Evolutionary conservation across 2,797 vertebrate genomes (phyloP).

Genomic region (Coreius guichenoti): DNA sequence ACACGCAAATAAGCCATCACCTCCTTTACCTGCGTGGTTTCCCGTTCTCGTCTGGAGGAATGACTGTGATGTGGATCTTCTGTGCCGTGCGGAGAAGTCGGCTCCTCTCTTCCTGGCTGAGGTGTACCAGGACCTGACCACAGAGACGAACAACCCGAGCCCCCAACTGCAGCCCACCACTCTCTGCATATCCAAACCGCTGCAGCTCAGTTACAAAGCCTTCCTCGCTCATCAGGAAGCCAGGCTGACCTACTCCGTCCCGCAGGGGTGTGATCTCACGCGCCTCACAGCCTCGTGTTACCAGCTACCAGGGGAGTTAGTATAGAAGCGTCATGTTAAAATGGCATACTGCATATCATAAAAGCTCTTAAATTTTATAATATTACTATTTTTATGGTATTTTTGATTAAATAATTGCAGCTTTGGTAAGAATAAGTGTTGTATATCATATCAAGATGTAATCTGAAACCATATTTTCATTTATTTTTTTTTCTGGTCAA

Average conservation of each 20-base stretch:
- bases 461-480: too few species aligned
- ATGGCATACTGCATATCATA: neutral
- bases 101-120: constrained; percentile 79
- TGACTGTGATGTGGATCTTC: constrained; percentile 91
- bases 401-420: neutral
- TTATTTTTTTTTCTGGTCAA: too few species aligned
- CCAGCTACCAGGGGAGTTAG: constrained; percentile 74
- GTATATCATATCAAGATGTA: too few species aligned
- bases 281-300: constrained; percentile 90
- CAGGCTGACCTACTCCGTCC: constrained; percentile 88
- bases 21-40: constrained; percentile 86
- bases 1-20: constrained; percentile 27
- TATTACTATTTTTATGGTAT: neutral
- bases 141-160: constrained; percentile 89
- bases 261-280: constrained; percentile 87
- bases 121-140: constrained; percentile 81
- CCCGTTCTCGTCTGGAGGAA: constrained; percentile 89
- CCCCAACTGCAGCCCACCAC: constrained; percentile 85
- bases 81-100: constrained; percentile 83
- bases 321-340: neutral
- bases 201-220: constrained; percentile 91
- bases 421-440: neutral
- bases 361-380: neutral
- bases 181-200: constrained; percentile 90
- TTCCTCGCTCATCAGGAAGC: constrained; percentile 87